Percentiles rank a stretch among this genome's conserved stretches.
These are phyloP conservation scores for Asbolus verrucosus DNA, from an alignment of 1,140 invertebrate species.

Conservation along the genomic window DNA sequence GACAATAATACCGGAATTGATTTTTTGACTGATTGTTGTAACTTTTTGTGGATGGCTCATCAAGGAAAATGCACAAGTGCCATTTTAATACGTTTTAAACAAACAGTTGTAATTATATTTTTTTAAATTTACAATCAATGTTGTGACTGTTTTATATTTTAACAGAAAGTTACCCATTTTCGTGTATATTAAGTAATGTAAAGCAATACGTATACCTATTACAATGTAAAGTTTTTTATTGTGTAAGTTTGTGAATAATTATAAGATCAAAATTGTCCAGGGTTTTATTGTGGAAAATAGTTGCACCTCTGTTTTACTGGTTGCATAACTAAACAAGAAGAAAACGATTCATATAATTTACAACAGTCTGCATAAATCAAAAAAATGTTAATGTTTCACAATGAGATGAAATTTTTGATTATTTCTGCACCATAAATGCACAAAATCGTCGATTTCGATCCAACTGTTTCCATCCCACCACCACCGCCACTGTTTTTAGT, in stretches of 20 bases:
- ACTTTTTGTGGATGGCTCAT: slow-evolving; percentile 8
- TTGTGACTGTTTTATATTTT: slow-evolving; percentile 37
- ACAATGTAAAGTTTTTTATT: slow-evolving; percentile 35
- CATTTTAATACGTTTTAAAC: slow-evolving; percentile 36
- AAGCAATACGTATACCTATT: slow-evolving; percentile 30
- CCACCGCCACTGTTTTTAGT: too few species aligned
- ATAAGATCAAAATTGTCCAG: background rate
- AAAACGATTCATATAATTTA: too few species aligned
- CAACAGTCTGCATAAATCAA: too few species aligned
- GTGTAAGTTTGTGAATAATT: slow-evolving; percentile 36
- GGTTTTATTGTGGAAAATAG: background rate
- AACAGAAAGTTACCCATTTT: slow-evolving; percentile 29
- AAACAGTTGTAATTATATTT: slow-evolving; percentile 30
- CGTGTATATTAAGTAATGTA: slow-evolving; percentile 34
- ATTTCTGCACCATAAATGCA: too few species aligned
- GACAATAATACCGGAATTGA: slow-evolving; percentile 26
- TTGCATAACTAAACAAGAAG: too few species aligned
- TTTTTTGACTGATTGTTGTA: too few species aligned
- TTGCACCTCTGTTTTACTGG: too few species aligned
- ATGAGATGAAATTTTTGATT: too few species aligned
- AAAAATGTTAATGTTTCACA: too few species aligned
- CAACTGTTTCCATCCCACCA: too few species aligned
- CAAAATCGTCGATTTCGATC: too few species aligned
- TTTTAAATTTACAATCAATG: slow-evolving; percentile 31
- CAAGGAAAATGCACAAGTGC: slow-evolving; percentile 3